These are phyloP conservation scores for Drosophila triauraria DNA, from an alignment of 1,140 invertebrate species.

Conservation along the genomic window DNA sequence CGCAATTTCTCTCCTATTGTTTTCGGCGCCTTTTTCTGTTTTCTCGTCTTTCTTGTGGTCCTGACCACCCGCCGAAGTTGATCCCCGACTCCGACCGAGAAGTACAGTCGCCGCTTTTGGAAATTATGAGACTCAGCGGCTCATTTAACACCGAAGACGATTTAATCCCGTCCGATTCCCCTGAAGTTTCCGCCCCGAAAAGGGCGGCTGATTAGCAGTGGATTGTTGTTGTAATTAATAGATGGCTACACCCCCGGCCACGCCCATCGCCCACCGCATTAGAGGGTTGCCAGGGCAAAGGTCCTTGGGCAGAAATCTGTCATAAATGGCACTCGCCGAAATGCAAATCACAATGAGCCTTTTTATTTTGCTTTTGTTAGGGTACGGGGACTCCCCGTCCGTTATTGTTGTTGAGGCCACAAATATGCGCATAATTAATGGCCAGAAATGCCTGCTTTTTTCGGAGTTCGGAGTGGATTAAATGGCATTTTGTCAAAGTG, in stretches of 20 bases:
- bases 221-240: slow-evolving; percentile 75
- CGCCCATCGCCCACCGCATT: slow-evolving; percentile 18
- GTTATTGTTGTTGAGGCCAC: slow-evolving; percentile 49
- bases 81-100: slow-evolving; percentile 1
- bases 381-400: background rate
- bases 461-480: slow-evolving; percentile 71
- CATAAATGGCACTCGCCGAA: slow-evolving; percentile 67
- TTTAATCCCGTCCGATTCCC: slow-evolving; percentile 7
- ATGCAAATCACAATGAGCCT: slow-evolving; percentile 78
- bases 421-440: slow-evolving; percentile 82
- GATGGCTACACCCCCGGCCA: slow-evolving; percentile 28
- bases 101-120: slow-evolving; percentile 38
- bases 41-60: background rate
- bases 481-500: slow-evolving; percentile 80
- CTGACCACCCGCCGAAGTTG: background rate
- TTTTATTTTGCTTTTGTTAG: slow-evolving; percentile 32
- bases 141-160: slow-evolving; percentile 62
- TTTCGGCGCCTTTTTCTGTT: too few relatives aligned
- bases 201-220: slow-evolving; percentile 60
- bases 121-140: slow-evolving; percentile 66
- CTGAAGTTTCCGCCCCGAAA: too few relatives aligned
- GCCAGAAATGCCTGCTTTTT: slow-evolving; percentile 34
- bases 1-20: too few relatives aligned
- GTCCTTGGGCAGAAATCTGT: slow-evolving; percentile 52
- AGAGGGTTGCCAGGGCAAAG: slow-evolving; percentile 8